These are phyloP conservation scores for Sebastolobus altivelis DNA, from an alignment of 2,797 vertebrate species.

Conservation along the genomic window DNA sequence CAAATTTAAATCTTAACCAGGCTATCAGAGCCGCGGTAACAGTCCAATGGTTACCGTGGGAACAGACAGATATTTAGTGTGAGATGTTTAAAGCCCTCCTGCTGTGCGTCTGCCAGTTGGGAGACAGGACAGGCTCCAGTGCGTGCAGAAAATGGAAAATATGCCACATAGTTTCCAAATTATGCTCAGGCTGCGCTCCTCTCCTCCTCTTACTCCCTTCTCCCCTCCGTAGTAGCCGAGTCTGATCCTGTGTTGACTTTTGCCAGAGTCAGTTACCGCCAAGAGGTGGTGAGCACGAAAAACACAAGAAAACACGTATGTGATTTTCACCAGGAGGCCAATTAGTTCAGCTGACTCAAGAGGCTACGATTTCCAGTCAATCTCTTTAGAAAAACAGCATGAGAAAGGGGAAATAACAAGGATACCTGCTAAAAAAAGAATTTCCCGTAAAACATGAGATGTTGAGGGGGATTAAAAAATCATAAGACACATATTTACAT, in stretches of 20 bases:
- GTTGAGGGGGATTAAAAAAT: too few relatives aligned
- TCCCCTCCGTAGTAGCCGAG: slow-evolving; percentile 61
- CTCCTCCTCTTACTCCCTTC: slow-evolving; percentile 55
- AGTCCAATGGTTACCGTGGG: slow-evolving; percentile 70
- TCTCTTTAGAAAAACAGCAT: slow-evolving; percentile 27
- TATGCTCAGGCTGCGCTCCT: slow-evolving; percentile 62
- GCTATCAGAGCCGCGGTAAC: slow-evolving; percentile 18
- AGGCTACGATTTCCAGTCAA: slow-evolving; percentile 36
- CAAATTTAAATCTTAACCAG: slow-evolving; percentile 12
- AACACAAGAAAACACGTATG: slow-evolving; percentile 43
- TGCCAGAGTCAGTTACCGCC: slow-evolving; percentile 64
- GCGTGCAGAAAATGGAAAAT: slow-evolving; percentile 82
- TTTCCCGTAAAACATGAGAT: neutral
- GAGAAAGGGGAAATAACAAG: neutral
- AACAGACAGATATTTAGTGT: slow-evolving; percentile 68
- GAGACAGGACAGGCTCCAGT: slow-evolving; percentile 75
- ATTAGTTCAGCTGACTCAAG: slow-evolving; percentile 51
- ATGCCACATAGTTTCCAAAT: slow-evolving; percentile 84
- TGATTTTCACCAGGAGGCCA: slow-evolving; percentile 51
- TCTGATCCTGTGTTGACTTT: slow-evolving; percentile 68
- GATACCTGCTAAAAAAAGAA: neutral
- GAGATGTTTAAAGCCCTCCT: slow-evolving; percentile 75
- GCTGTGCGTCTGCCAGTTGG: slow-evolving; percentile 75
- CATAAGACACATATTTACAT: neutral
- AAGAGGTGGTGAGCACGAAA: slow-evolving; percentile 51